Base-by-base conservation (phyloP, 1,140 invertebrate genomes). In the Patella vulgata region DNA sequence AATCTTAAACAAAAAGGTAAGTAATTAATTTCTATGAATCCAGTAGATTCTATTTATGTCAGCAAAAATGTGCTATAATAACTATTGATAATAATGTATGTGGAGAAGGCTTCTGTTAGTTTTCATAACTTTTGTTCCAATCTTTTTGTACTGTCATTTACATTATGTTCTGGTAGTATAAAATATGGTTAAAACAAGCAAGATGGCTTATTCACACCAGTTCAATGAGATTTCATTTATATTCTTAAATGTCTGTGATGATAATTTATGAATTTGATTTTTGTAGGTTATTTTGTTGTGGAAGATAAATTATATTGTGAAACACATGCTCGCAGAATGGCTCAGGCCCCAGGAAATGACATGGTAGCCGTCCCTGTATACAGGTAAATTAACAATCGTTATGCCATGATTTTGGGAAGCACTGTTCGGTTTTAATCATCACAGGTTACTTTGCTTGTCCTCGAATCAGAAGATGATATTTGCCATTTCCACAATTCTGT, bases 251-350 rank as follows among this genome's bases (percentile, higher is more conserved):
- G n/a, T n/a, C n/a, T n/a, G n/a, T n/a, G n/a, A n/a, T n/a, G n/a
- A n/a, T n/a, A n/a, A n/a, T n/a, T n/a, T n/a, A n/a, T n/a, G n/a
- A 36, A 36, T 36, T 14, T 36, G 33, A 25, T 25, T 25, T 57
- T 71, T 68, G 0, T 64, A 87, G 86, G 94, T 48, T 97, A 97
- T 82, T 97, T 95, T 88, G 96, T 94, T 81, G 91, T 97, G 78
- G 95, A 95, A 83, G 93, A 94, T 77, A 97, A 97, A 86, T 86
- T 98, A 53, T 98, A 97, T 84, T 98, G 95, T 85, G 96, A 98
- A 82, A 91, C 95, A 70, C 95, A 97, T 81, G 95, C 95, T 40
- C 94, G 69, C 54, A 60, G 68, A 21, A 60, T 65, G 19, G 68
- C 73, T 14, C 69, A 77, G 36, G 62, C 77, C 12, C 74, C 76